phyloP scores from a whole-genome alignment of 2,797 vertebrate species.

The Sebastes diaconus region DNA sequence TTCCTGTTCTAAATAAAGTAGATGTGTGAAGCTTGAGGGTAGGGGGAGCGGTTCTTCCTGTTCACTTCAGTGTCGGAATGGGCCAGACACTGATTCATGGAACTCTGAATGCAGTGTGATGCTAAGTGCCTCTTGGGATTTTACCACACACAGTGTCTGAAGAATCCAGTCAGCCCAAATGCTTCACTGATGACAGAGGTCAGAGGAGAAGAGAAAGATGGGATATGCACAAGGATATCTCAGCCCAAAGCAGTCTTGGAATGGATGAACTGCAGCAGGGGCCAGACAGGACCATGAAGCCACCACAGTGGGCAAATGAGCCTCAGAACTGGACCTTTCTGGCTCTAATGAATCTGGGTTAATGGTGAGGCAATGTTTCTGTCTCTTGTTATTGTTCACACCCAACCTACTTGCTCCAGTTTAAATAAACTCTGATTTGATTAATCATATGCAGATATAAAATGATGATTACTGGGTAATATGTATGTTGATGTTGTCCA shows the following conservation, averaged over 20 bases:
- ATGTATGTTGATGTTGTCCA: not conserved
- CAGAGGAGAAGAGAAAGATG: not conserved
- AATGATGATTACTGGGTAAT: not conserved
- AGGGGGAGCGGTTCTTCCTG: not conserved
- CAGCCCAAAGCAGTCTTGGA: not conserved
- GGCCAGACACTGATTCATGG: not conserved
- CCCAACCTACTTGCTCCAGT: no score
- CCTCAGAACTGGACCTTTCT: not conserved
- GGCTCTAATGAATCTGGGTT: not conserved
- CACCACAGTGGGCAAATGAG: not conserved
- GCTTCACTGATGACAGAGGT: conserved; percentile 1
- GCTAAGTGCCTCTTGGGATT: not conserved
- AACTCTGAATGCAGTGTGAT: not conserved
- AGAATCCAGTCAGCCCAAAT: conserved; percentile 3
- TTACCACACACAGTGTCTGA: not conserved
- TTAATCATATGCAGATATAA: no score
- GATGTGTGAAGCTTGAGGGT: not conserved
- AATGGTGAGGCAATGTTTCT: not conserved
- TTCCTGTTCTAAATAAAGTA: not conserved
- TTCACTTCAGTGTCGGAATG: not conserved
- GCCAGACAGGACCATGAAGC: not conserved
- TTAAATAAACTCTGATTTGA: not conserved
- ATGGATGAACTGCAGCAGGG: not conserved
- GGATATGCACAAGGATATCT: not conserved
- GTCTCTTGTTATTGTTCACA: not conserved